These are phyloP conservation scores for Spodoptera frugiperda DNA, from an alignment of 1,140 invertebrate genomes.

Conservation along the genomic window DNA sequence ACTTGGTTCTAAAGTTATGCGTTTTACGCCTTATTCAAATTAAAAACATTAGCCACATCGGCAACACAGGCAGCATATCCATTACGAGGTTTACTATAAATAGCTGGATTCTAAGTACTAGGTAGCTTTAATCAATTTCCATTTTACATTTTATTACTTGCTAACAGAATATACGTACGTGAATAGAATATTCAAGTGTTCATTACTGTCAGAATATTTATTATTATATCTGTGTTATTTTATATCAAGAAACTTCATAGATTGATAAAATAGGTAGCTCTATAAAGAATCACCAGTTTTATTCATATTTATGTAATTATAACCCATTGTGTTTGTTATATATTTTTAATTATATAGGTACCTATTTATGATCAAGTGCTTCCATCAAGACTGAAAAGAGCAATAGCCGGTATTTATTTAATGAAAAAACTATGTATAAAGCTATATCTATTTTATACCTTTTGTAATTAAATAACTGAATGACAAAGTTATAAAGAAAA, in stretches of 20 bases:
- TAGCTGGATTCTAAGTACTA: slow-evolving; percentile 3
- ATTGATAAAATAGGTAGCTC: background rate
- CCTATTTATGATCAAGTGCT: background rate
- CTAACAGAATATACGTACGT: background rate
- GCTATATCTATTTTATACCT: background rate
- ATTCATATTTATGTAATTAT: no score
- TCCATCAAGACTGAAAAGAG: slow-evolving; percentile 17
- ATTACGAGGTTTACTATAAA: slow-evolving; percentile 12
- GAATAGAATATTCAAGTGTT: background rate
- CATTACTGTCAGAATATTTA: background rate
- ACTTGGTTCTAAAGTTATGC: background rate
- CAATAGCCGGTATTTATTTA: background rate
- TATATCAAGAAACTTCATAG: background rate
- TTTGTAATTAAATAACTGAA: background rate
- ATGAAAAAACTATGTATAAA: background rate
- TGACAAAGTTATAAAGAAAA: no score
- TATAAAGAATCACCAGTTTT: background rate
- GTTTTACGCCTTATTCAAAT: slow-evolving; percentile 19
- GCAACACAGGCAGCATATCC: background rate
- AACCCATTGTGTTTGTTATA: no score
- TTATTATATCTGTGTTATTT: background rate
- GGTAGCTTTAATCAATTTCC: slow-evolving; percentile 7
- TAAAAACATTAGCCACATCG: background rate
- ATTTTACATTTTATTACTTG: slow-evolving; percentile 4
- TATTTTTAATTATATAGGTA: background rate